Evolutionary conservation across 2,797 vertebrate species (phyloP).

Genomic region (Coregonus sp.): DNA sequence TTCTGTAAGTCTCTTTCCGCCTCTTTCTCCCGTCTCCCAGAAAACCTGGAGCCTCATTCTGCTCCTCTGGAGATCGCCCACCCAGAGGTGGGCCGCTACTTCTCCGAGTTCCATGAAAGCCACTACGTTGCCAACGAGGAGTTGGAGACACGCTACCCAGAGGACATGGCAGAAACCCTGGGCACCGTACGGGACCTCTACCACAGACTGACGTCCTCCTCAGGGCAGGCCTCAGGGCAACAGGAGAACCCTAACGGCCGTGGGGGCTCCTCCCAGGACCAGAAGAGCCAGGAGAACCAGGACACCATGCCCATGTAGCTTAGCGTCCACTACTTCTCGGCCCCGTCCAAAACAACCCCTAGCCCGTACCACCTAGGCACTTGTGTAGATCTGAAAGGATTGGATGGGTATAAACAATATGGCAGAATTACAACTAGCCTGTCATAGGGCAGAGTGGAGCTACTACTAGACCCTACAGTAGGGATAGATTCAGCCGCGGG

Average conservation of each 20-base stretch:
- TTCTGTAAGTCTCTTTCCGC: neutral
- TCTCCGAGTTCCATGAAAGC: conserved; percentile 84
- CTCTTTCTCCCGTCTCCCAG: conserved; percentile 62
- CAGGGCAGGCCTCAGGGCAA: conserved; percentile 24
- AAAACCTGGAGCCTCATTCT: conserved; percentile 90
- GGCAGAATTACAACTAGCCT: neutral
- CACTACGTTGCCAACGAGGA: conserved; percentile 91
- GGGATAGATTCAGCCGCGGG: too few species aligned
- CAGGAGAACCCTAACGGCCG: neutral
- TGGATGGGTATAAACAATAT: neutral
- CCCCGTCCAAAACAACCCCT: neutral
- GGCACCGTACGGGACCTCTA: conserved; percentile 83
- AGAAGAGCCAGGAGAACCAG: conserved; percentile 45
- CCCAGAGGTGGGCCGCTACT: conserved; percentile 93
- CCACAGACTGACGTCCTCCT: conserved; percentile 61
- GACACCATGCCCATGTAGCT: conserved; percentile 58
- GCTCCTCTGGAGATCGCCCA: conserved; percentile 91
- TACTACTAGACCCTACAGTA: neutral
- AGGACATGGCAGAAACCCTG: conserved; percentile 83
- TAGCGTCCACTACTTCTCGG: neutral
- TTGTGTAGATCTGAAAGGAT: neutral
- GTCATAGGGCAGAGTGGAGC: neutral
- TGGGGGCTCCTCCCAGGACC: conserved; percentile 52
- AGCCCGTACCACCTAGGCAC: neutral
- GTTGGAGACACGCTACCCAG: conserved; percentile 87